These are phyloP conservation scores for Drosophila equinoxialis DNA, from an alignment of 1,140 invertebrate genomes.

Conservation along the genomic window DNA sequence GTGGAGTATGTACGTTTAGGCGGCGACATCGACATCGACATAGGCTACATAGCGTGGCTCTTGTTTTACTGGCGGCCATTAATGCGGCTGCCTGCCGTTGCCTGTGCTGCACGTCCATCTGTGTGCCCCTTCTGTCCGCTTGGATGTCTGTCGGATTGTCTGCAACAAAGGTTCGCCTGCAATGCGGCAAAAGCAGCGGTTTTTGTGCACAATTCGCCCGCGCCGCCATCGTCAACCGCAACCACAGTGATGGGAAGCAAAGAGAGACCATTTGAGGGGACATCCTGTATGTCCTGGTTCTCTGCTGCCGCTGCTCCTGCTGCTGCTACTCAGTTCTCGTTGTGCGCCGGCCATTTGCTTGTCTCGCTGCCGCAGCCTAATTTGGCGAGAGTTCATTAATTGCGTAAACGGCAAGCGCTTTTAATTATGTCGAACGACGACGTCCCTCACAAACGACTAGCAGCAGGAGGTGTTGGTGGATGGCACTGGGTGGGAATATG, in stretches of 20 bases:
- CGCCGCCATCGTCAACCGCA: conserved; percentile 50
- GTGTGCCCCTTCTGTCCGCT: not conserved
- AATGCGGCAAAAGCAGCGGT: conserved; percentile 80
- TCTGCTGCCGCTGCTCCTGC: not conserved
- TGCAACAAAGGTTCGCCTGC: conserved; percentile 76
- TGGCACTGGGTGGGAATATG: not conserved
- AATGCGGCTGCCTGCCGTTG: conserved; percentile 60
- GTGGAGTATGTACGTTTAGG: not conserved
- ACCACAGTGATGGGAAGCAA: conserved; percentile 46
- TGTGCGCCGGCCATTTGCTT: conserved; percentile 70
- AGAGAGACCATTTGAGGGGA: conserved; percentile 9
- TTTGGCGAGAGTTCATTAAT: conserved; percentile 82
- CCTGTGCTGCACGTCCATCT: not conserved
- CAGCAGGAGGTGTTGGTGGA: not conserved
- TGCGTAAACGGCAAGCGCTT: conserved; percentile 80
- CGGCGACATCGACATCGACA: conserved; percentile 34
- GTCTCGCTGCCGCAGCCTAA: conserved; percentile 77
- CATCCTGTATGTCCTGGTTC: conserved; percentile 19
- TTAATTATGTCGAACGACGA: conserved; percentile 78
- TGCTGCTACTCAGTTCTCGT: not conserved
- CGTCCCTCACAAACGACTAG: conserved; percentile 4
- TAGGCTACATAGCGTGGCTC: conserved; percentile 31
- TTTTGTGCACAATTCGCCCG: conserved; percentile 63
- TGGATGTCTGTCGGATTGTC: conserved; percentile 22
- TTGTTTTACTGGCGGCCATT: conserved; percentile 75